phyloP scores from a whole-genome alignment of 2,113 vertebrate genomes.

The Larimichthys polyactis region DNA sequence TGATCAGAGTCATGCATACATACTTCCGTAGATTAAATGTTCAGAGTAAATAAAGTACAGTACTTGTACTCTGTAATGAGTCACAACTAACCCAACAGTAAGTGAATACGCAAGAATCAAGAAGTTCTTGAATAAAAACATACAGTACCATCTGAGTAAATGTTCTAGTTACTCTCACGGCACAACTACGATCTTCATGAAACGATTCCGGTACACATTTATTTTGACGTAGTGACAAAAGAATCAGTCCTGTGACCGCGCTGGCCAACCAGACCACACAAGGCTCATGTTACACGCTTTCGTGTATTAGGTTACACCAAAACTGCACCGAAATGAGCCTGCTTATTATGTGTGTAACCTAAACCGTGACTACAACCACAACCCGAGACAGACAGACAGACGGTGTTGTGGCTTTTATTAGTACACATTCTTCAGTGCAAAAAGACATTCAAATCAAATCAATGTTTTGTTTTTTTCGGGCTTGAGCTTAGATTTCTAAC shows the following conservation, averaged over 20 bases:
- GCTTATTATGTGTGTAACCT: conserved; percentile 28
- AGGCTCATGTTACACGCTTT: conserved; percentile 57
- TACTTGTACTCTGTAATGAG: not conserved
- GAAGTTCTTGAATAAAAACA: not conserved
- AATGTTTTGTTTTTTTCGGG: not conserved
- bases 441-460: not conserved
- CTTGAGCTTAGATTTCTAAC: not conserved
- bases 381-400: not conserved
- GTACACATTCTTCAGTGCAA: not conserved
- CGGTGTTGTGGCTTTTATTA: not conserved
- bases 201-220: conserved; percentile 19
- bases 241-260: conserved; percentile 1
- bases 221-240: conserved; percentile 28
- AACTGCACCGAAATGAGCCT: conserved; percentile 3
- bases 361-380: conserved; percentile 5
- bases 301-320: conserved; percentile 39
- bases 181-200: conserved; percentile 15
- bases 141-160: not conserved
- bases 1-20: conserved; percentile 15
- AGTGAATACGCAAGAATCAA: not conserved
- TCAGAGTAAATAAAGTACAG: not conserved
- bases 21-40: conserved; percentile 12
- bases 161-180: not conserved
- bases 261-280: conserved; percentile 39
- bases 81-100: not conserved